Base-by-base conservation (phyloP, 1,140 invertebrate genomes). In the Ylistrum balloti region DNA sequence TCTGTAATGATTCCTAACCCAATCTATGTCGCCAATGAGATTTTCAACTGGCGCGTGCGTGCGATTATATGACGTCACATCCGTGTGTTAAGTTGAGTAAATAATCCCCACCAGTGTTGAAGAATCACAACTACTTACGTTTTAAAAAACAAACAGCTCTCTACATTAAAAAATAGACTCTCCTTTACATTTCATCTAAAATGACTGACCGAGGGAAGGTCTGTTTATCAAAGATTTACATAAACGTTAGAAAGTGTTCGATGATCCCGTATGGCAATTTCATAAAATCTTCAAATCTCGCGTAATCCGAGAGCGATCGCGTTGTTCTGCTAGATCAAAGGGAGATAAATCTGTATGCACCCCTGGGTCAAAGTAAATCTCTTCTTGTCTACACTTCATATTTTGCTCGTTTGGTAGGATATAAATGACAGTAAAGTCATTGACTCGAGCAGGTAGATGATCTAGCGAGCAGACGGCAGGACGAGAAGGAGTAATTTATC, bases 331-430 rank as follows among this genome's bases (percentile, higher is more conserved):
- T 74, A 74, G 22, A 17, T 74, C 56, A 74, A 74, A 74, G 56
- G 56, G 56, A 74, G 56, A 74, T 74, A 74, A 74, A 74, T n/a
- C 56, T n/a, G 56, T 28, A 28, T 74, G 56, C 56, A 74, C 56
- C 56, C 56, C 56, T 74, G 56, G 56, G 56, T 74, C 56, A 74
- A 74, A 74, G 56, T 74, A 74, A 74, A 74, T 74, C 56, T 74
- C 56, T 9, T 28, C 56, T 74, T 74, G 56, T 74, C 56, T 74
- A 74, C 56, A 74, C 56, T 74, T 74, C 56, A 74, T 74, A 74
- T 74, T 74, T 74, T 74, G n/a, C 56, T 74, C 56, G 56, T 74
- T 74, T 74, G 56, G 56, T 3, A 74, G 56, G 56, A 74, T 28
- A 74, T 74, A 28, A 74, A 74, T 74, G 56, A 74, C 56, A 17